Percentiles rank a stretch among this genome's conserved stretches.
These are phyloP conservation scores for Sylvicola fuscatus DNA, from an alignment of 2,888 invertebrate species.

Conservation along the genomic window DNA sequence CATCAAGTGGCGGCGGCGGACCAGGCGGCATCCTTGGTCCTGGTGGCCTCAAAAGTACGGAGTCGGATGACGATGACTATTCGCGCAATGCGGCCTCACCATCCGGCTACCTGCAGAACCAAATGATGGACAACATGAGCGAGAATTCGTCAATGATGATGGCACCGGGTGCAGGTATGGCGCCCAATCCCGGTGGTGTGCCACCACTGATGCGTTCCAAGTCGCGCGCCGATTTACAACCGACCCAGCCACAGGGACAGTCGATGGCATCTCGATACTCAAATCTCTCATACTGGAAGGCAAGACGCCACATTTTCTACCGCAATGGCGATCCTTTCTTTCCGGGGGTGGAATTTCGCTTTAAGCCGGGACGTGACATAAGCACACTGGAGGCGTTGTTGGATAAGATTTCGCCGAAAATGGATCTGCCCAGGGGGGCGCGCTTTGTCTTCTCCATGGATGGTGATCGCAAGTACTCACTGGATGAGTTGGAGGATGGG, in stretches of 20 bases:
- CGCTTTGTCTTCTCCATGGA: slow-evolving; percentile 84
- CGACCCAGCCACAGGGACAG: slow-evolving; percentile 8
- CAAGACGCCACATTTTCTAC: slow-evolving; percentile 71
- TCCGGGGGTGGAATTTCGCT: slow-evolving; percentile 71
- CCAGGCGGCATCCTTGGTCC: too few relatives aligned
- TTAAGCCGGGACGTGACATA: slow-evolving; percentile 75
- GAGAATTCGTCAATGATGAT: slow-evolving; percentile 28
- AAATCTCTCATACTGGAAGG: slow-evolving; percentile 72
- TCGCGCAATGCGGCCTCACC: too few relatives aligned
- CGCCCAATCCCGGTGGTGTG: slow-evolving; percentile 20
- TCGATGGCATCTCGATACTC: slow-evolving; percentile 43
- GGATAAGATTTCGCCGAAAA: slow-evolving; percentile 67
- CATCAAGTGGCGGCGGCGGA: too few relatives aligned
- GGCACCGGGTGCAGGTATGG: slow-evolving; percentile 12
- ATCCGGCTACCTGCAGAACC: too few relatives aligned
- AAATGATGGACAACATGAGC: slow-evolving; percentile 36
- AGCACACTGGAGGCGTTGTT: slow-evolving; percentile 66
- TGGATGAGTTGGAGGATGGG: slow-evolving; percentile 79
- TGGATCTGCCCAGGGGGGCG: slow-evolving; percentile 75
- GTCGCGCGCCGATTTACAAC: slow-evolving; percentile 1
- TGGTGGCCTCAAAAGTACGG: too few relatives aligned
- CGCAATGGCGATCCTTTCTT: slow-evolving; percentile 87
- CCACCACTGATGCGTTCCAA: slow-evolving; percentile 15
- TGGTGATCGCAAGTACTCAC: slow-evolving; percentile 61
- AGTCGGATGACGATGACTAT: too few relatives aligned